Evolutionary conservation across 2,888 invertebrate genomes (phyloP).

Genomic region (Zygothrica quintamaculata): DNA sequence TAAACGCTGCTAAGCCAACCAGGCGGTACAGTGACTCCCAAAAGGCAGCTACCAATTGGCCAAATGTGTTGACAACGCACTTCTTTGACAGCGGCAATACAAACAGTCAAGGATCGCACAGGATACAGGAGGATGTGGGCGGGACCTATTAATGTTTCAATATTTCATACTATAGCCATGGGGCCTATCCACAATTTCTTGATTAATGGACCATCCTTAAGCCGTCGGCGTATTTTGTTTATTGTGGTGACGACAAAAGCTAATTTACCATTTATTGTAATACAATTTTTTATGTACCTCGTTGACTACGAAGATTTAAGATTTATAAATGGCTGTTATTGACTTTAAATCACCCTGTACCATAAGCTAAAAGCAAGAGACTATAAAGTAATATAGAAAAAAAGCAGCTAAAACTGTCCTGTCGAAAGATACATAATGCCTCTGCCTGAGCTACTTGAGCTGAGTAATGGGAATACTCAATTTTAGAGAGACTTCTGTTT

Average conservation of each 20-base stretch:
- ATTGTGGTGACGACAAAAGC: constrained; percentile 54
- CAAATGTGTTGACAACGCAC: constrained; percentile 59
- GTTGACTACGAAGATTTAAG: not conserved
- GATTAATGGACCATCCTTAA: constrained; percentile 60
- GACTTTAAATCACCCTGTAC: constrained; percentile 20
- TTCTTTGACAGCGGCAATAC: constrained; percentile 17
- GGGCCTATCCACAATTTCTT: constrained; percentile 41
- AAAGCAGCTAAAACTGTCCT: too few relatives aligned
- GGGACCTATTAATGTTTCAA: constrained; percentile 53
- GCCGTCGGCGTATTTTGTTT: constrained; percentile 51
- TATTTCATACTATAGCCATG: constrained; percentile 37
- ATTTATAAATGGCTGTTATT: not conserved
- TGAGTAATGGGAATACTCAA: too few relatives aligned
- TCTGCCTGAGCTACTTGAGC: too few relatives aligned
- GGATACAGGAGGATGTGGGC: constrained; percentile 17
- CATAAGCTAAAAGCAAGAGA: too few relatives aligned
- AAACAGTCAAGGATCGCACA: constrained; percentile 7
- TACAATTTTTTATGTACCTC: constrained; percentile 17
- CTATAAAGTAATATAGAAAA: too few relatives aligned
- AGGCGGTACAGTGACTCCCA: not conserved
- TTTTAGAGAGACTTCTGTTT: too few relatives aligned
- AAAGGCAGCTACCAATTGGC: constrained; percentile 44
- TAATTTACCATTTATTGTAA: constrained; percentile 56
- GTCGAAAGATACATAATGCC: too few relatives aligned
- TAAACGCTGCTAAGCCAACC: constrained; percentile 23